These are phyloP conservation scores for Bombyx mandarina DNA, from an alignment of 1,140 invertebrate species.

Conservation along the genomic window DNA sequence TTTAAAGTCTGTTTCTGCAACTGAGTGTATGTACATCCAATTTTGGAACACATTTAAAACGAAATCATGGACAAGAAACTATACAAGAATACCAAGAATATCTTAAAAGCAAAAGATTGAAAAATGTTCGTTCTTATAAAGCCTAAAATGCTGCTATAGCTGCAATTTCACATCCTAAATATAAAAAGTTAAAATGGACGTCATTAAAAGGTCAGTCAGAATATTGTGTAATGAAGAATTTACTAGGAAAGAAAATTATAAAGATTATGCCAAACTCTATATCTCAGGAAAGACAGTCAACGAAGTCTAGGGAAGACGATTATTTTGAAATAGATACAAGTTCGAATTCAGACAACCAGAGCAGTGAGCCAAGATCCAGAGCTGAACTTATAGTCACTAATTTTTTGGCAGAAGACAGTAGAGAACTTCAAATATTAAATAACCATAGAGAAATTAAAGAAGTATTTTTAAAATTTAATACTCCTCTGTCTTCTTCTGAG, in stretches of 20 bases:
- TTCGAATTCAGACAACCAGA: conserved; percentile 2
- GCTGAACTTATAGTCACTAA: conserved; percentile 5
- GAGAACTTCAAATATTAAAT: conserved; percentile 6
- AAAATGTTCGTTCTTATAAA: too few species aligned
- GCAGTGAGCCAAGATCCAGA: conserved; percentile 2
- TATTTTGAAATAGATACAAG: conserved; percentile 9
- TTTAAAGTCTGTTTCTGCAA: too few species aligned
- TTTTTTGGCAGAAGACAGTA: conserved; percentile 6
- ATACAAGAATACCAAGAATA: too few species aligned
- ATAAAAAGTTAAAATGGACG: conserved; percentile 9
- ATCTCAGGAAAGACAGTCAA: not conserved
- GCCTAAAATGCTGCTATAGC: conserved; percentile 9
- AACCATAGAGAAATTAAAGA: conserved; percentile 16
- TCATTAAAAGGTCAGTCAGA: conserved; percentile 1
- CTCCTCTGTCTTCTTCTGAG: conserved; percentile 30
- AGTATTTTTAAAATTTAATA: conserved; percentile 31
- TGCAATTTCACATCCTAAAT: conserved; percentile 10
- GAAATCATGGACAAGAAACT: too few species aligned
- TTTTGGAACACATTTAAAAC: too few species aligned
- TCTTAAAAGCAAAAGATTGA: too few species aligned
- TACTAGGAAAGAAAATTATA: conserved; percentile 3
- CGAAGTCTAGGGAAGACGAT: conserved; percentile 2
- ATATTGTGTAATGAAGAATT: conserved; percentile 3
- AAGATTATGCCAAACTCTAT: conserved; percentile 3
- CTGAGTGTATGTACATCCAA: too few species aligned